These are phyloP conservation scores for Apistogramma diplotaenia DNA, from an alignment of 2,113 vertebrate species.

Conservation along the genomic window DNA sequence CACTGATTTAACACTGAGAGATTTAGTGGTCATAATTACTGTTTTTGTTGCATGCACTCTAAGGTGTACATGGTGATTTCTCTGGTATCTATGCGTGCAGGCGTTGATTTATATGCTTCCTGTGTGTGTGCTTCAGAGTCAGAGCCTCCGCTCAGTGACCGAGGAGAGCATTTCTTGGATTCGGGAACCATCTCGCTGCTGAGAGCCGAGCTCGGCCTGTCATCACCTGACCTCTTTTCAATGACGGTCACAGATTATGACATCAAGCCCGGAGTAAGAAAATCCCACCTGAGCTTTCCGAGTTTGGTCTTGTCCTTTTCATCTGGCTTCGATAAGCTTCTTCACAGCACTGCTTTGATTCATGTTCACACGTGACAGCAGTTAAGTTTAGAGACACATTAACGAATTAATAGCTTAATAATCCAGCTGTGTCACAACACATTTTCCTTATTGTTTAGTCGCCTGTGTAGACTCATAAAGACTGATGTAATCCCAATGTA, in stretches of 20 bases:
- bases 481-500: neutral
- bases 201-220: constrained; percentile 69
- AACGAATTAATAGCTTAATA: too few species aligned
- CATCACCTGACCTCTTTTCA: constrained; percentile 73
- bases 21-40: neutral
- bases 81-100: neutral
- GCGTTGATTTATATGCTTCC: neutral
- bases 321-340: neutral
- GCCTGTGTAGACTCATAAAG: neutral
- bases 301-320: neutral
- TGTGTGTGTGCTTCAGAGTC: constrained; percentile 63
- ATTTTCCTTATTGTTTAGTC: neutral
- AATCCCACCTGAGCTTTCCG: neutral
- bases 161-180: constrained; percentile 44
- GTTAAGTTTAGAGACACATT: neutral
- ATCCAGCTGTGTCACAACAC: neutral
- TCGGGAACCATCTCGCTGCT: constrained; percentile 67
- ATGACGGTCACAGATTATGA: constrained; percentile 81
- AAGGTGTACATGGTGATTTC: neutral
- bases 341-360: neutral
- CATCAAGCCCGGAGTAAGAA: constrained; percentile 68
- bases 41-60: neutral
- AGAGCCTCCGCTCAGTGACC: constrained; percentile 44
- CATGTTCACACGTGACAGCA: neutral
- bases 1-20: neutral